These are phyloP conservation scores for Hydrozoanthus gracilis DNA, from an alignment of 92 coral and sea anemone species.

Conservation along the genomic window DNA sequence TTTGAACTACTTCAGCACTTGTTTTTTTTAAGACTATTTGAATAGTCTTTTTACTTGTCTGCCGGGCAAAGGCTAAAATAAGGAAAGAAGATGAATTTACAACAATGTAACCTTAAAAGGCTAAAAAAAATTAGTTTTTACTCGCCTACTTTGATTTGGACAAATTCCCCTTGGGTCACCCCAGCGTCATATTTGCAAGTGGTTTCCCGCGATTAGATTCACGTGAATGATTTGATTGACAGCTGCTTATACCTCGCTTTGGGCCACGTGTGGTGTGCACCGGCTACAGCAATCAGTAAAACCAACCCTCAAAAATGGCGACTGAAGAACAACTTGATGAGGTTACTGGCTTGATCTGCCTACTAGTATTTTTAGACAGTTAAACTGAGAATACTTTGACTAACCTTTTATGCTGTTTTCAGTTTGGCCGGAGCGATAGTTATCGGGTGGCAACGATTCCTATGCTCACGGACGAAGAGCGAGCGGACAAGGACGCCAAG, in stretches of 20 bases:
- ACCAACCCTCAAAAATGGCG: slow-evolving; percentile 44
- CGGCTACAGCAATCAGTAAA: slow-evolving; percentile 26
- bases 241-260: slow-evolving; percentile 34
- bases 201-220: slow-evolving; percentile 51
- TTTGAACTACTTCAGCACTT: too few species aligned
- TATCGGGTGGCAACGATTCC: slow-evolving; percentile 62
- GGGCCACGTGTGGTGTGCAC: slow-evolving; percentile 54
- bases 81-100: too few species aligned
- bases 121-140: too few species aligned
- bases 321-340: slow-evolving; percentile 35
- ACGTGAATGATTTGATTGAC: slow-evolving; percentile 53
- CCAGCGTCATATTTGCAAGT: slow-evolving; percentile 29
- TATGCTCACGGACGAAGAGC: slow-evolving; percentile 57
- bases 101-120: too few species aligned
- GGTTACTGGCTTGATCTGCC: slow-evolving; percentile 35
- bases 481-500: slow-evolving; percentile 29
- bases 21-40: not conserved
- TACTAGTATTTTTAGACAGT: not conserved
- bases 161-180: slow-evolving; percentile 19
- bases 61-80: not conserved
- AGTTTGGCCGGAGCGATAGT: slow-evolving; percentile 69
- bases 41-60: not conserved
- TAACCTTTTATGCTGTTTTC: slow-evolving; percentile 42
- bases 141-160: not conserved
- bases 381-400: slow-evolving; percentile 1